Conservation (phyloP, 2,797 vertebrate genomes). For the Myoxocephalus aenaeus region DNA sequence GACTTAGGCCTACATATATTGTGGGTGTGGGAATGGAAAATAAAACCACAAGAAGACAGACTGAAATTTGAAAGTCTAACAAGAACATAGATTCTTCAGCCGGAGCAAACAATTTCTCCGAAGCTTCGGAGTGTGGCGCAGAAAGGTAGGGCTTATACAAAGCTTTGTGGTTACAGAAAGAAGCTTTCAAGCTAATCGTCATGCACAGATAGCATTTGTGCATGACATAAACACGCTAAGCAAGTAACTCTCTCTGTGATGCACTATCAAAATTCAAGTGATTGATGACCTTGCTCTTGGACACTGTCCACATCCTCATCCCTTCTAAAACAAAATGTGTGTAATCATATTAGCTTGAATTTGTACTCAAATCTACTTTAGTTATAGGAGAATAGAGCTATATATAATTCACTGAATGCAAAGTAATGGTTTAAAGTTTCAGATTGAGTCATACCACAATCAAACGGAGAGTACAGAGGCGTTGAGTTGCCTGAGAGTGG, state of each 20-base stretch:
- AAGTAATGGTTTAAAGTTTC: not conserved
- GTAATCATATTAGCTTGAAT: conserved; percentile 3
- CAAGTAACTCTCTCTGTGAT: conserved; percentile 31
- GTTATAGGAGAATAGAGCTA: not conserved
- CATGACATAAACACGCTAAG: conserved; percentile 27
- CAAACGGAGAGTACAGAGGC: conserved; percentile 16
- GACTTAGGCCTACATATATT: conserved; percentile 7
- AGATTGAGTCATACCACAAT: not conserved
- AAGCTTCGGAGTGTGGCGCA: conserved; percentile 24
- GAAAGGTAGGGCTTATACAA: conserved; percentile 10
- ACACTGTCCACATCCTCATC: conserved; percentile 7
- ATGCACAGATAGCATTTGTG: conserved; percentile 40
- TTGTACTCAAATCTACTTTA: conserved; percentile 4
- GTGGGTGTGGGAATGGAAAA: conserved; percentile 65
- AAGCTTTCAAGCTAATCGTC: conserved; percentile 25
- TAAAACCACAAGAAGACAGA: conserved; percentile 68
- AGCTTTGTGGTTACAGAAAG: conserved; percentile 44
- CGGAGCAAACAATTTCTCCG: conserved; percentile 26
- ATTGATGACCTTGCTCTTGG: conserved; percentile 32
- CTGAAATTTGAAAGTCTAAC: conserved; percentile 46
- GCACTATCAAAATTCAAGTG: conserved; percentile 24
- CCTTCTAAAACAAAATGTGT: not conserved
- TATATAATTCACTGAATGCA: not conserved
- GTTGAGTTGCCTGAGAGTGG: not conserved
- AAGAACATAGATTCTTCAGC: conserved; percentile 33